phyloP scores from a whole-genome alignment of 35 echinoderm and acorn worm genomes.

The Patiria miniata region DNA sequence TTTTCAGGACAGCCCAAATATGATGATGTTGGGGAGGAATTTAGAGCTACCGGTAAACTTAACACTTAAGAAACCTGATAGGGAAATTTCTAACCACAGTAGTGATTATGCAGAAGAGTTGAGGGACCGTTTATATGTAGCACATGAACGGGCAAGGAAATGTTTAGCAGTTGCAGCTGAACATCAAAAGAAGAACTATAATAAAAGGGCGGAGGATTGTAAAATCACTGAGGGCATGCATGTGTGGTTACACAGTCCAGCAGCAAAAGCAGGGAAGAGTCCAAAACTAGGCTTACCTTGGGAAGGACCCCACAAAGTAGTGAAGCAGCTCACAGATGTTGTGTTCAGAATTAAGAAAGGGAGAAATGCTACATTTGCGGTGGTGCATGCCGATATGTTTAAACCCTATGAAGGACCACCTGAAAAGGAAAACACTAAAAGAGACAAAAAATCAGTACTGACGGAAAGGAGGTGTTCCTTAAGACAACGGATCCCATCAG shows the following conservation, averaged over 20 bases:
- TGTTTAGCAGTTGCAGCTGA: neutral
- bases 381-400: conserved; percentile 28
- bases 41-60: conserved; percentile 41
- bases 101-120: neutral
- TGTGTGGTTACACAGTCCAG: conserved; percentile 46
- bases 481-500: neutral
- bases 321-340: conserved; percentile 47
- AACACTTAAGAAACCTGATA: neutral
- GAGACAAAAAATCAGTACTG: neutral
- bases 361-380: neutral
- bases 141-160: conserved; percentile 19
- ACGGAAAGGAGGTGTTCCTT: neutral
- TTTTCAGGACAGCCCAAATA: conserved; percentile 34
- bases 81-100: neutral
- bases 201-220: conserved; percentile 6
- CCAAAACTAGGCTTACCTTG: conserved; percentile 58
- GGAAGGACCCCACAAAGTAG: conserved; percentile 48
- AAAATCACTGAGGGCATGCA: conserved; percentile 5
- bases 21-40: conserved; percentile 56
- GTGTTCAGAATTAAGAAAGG: conserved; percentile 42
- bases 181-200: conserved; percentile 36
- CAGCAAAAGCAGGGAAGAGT: conserved; percentile 6
- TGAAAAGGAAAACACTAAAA: neutral
- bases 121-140: neutral
- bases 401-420: neutral